Evolutionary conservation across 2,797 vertebrate species (phyloP), one percentile per base, ranked within the genome.

Genomic region (Esox lucius): DNA sequence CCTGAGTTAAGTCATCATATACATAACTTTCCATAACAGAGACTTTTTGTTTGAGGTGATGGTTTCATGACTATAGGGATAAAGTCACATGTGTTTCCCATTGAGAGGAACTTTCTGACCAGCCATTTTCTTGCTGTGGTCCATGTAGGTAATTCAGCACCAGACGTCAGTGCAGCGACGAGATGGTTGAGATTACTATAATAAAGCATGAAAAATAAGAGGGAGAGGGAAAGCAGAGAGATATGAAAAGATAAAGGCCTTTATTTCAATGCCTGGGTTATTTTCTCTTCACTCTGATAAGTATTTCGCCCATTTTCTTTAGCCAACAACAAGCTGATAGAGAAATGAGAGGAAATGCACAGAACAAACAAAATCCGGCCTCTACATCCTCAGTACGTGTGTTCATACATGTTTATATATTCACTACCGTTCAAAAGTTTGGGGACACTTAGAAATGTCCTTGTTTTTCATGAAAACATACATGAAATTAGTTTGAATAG

Each of bases 161-260:
- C 13, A 78, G 62, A 48, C 53, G 69, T 71, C 80, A 74, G n/a
- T 24, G 39, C 42, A 9, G 68, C 4, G n/a, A 24, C 75, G 56
- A 89, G 89, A 91, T 91, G 85, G 86, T 83, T 80, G 48, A 83
- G 91, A 91, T 92, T 90, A 90, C 85, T 85, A 79, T 87, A 87
- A 91, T 89, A 89, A 87, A 86, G 81, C 85, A 83, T 83, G 89
- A 89, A 87, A 89, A 90, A 89, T 85, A 77, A 84, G 17, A 22
- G 75, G 80, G 75, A 46, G 66, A 16, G 59, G 31, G 76, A 75
- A 82, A 78, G 77, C 67, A 56, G 46, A 61, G 73, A 79, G 87
- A 90, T 81, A 73, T 15, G 31, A 77, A 19, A 22, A 74, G 88
- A 92, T 91, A 90, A 67, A 72, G 81, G 76, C 62, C 74, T 91